Conservation (phyloP, 2,797 vertebrate species). For the Lepidocolaptes lacrymiger region DNA sequence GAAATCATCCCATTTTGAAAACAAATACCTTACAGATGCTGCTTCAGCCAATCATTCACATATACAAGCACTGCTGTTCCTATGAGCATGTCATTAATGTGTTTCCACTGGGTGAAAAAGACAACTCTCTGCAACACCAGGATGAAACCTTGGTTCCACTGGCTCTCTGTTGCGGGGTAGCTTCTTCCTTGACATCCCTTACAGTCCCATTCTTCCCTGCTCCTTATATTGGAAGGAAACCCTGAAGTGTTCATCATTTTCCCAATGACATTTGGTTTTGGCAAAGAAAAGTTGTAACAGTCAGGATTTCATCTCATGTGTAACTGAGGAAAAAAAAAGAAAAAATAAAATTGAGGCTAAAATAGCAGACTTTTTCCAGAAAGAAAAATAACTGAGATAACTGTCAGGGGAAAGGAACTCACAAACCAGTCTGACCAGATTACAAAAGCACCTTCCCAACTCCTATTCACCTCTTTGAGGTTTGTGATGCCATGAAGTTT, state of each 20-base stretch:
- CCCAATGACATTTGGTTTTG: not conserved
- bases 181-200: not conserved
- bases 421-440: not conserved
- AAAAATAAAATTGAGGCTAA: not conserved
- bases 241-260: not conserved
- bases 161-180: not conserved
- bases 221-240: not conserved
- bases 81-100: not conserved
- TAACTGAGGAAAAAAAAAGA: not conserved
- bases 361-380: not conserved
- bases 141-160: not conserved
- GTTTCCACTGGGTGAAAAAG: not conserved
- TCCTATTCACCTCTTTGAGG: not conserved
- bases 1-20: not conserved
- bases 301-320: not conserved
- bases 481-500: not conserved
- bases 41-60: not conserved
- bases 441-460: not conserved
- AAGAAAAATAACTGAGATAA: not conserved
- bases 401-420: not conserved
- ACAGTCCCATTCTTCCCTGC: not conserved
- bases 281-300: not conserved
- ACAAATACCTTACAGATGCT: not conserved
- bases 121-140: not conserved
- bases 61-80: not conserved